Percentiles rank a stretch among this genome's conserved stretches.
These are phyloP conservation scores for Hecatera dysodea DNA, from an alignment of 2,888 invertebrate species.

Conservation along the genomic window DNA sequence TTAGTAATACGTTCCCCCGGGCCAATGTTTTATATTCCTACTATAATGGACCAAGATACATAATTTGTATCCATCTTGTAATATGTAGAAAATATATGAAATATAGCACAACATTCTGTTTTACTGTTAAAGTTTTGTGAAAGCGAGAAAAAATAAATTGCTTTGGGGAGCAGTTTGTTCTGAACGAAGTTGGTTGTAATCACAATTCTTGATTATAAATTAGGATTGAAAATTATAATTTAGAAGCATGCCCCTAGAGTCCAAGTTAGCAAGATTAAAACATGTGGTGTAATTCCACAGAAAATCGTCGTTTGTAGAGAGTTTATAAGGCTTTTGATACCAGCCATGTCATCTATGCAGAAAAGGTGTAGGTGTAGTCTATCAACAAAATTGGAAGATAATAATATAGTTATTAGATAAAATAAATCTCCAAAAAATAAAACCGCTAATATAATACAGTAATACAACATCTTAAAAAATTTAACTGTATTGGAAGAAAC, in stretches of 20 bases:
- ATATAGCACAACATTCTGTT: conserved; percentile 21
- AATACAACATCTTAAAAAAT: not conserved
- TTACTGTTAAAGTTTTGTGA: conserved; percentile 31
- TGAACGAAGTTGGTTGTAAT: conserved; percentile 22
- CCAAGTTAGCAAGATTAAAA: not conserved
- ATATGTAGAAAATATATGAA: conserved; percentile 40
- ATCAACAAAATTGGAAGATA: not conserved
- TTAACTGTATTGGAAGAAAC: not conserved
- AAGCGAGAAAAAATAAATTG: conserved; percentile 28
- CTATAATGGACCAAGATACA: conserved; percentile 35
- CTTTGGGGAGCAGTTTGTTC: conserved; percentile 40
- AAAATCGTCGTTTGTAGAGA: not conserved
- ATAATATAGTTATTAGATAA: too few species aligned
- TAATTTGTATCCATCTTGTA: conserved; percentile 48
- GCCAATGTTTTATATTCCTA: conserved; percentile 45
- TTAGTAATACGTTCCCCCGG: conserved; percentile 45
- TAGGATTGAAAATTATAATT: conserved; percentile 30
- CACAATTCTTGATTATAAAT: conserved; percentile 19
- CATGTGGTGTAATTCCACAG: not conserved
- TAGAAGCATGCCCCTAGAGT: not conserved
- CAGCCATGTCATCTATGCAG: too few species aligned
- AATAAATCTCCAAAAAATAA: too few species aligned
- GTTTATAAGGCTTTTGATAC: not conserved
- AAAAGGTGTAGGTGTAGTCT: not conserved
- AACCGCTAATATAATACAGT: too few species aligned